Evolutionary conservation across 1,140 invertebrate genomes (phyloP).

Genomic region (Drosophila sp.): DNA sequence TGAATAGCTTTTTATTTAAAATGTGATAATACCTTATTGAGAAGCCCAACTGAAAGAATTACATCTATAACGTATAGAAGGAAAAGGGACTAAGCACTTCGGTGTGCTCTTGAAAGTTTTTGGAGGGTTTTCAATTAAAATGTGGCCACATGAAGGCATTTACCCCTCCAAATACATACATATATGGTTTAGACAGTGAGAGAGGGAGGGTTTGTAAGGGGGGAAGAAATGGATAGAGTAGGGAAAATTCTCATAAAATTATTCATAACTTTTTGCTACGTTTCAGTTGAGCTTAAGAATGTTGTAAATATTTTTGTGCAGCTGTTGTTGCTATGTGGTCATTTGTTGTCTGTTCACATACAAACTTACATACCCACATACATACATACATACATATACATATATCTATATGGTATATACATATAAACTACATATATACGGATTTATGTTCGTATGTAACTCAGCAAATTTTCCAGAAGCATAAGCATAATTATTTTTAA

Average conservation of each 20-base stretch:
- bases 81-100: neutral
- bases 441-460: constrained; percentile 34
- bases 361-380: neutral
- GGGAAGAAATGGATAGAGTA: neutral
- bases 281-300: constrained; percentile 61
- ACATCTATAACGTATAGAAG: too few species aligned
- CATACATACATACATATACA: neutral
- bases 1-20: too few species aligned
- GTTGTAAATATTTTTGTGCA: constrained; percentile 52
- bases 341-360: constrained; percentile 16
- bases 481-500: constrained; percentile 77
- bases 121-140: constrained; percentile 60
- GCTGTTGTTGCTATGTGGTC: constrained; percentile 31
- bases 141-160: constrained; percentile 35
- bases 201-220: neutral
- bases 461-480: constrained; percentile 66
- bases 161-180: neutral
- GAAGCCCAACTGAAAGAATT: too few species aligned
- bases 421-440: neutral
- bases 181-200: neutral
- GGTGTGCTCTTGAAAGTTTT: neutral
- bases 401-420: constrained; percentile 12
- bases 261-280: constrained; percentile 54
- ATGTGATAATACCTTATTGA: too few species aligned
- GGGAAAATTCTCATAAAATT: constrained; percentile 56